Evolutionary conservation across 2,888 invertebrate species (phyloP), one percentile per base, ranked within the genome.

Genomic region (Macroteleia sp.): DNA sequence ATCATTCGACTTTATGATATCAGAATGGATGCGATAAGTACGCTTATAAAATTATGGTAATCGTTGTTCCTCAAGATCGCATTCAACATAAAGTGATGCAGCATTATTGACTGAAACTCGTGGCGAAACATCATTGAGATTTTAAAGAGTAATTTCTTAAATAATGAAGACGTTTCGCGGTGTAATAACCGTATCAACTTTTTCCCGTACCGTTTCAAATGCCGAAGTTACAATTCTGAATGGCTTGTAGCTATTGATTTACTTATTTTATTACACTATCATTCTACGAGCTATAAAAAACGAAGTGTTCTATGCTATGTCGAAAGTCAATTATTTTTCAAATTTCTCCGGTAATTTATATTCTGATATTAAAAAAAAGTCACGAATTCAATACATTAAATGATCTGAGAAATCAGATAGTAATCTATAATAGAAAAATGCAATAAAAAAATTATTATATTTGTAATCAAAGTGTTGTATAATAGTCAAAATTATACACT

Each of bases 11-110:
- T 41, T 41, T 36, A 36, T 36, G 36, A 14, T 36, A 36, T 36
- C 14, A 14, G 3, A 41, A 41, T 42, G 42, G n/a, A 1, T 3
- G n/a, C 8, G 28, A 46, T 46, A 25, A 46, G 46, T 46, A 20
- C 12, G 8, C 48, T 50, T 30, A 32, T 50, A 32, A 50, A 50
- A 32, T 50, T 50, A 50, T 50, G 48, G 48, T 50, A 50, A 50
- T 34, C 6, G 14, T 12, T 34, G 34, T 14, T 4, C 10, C 10
- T 30, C 9, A 30, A 19, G 3, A 10, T 4, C 41, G 19, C 9
- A 19, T 41, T 41, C 10, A 19, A 19, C 19, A 9, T 10, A 10
- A 9, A 41, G 2, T 19, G 41, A 17, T 19, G 3, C 19, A 12
- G 10, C 8, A 9, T 41, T 41, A 41, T 17, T 19, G 19, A 19